These are phyloP conservation scores for Dysmachus trigonus DNA, from an alignment of 2,888 invertebrate genomes.

Conservation along the genomic window DNA sequence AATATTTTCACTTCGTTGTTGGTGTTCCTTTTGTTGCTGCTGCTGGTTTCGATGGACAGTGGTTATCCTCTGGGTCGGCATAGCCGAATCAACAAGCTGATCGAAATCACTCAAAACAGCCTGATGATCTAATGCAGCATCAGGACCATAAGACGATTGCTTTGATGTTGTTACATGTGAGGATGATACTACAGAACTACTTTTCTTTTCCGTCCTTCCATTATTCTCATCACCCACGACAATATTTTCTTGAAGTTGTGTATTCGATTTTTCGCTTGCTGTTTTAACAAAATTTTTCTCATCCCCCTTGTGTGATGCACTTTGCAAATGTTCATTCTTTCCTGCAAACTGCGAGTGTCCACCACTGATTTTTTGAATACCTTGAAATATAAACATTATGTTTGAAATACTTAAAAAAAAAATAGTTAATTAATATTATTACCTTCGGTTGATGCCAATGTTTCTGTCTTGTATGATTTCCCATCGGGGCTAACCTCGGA, in stretches of 20 bases:
- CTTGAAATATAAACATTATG: slow-evolving; percentile 59
- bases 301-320: slow-evolving; percentile 67
- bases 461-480: slow-evolving; percentile 69
- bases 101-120: slow-evolving; percentile 38
- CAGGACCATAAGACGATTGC: slow-evolving; percentile 55
- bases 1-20: slow-evolving; percentile 9
- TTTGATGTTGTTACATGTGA: slow-evolving; percentile 59
- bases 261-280: slow-evolving; percentile 65
- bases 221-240: slow-evolving; percentile 66
- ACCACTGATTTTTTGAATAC: slow-evolving; percentile 71
- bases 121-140: slow-evolving; percentile 52
- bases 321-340: slow-evolving; percentile 70
- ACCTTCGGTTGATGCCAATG: slow-evolving; percentile 73
- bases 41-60: slow-evolving; percentile 55
- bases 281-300: slow-evolving; percentile 67
- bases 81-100: slow-evolving; percentile 21
- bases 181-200: slow-evolving; percentile 60
- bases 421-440: slow-evolving; percentile 48
- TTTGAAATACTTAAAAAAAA: background rate
- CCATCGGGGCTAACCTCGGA: slow-evolving; percentile 73
- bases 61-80: background rate
- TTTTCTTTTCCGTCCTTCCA: slow-evolving; percentile 63
- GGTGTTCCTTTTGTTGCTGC: slow-evolving; percentile 55
- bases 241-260: slow-evolving; percentile 66
- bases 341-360: slow-evolving; percentile 74